A percentile compares a stretch with the other conserved stretches of the same genome.
Conservation (phyloP, 2,888 invertebrate genomes). For the Tiphia femorata region DNA sequence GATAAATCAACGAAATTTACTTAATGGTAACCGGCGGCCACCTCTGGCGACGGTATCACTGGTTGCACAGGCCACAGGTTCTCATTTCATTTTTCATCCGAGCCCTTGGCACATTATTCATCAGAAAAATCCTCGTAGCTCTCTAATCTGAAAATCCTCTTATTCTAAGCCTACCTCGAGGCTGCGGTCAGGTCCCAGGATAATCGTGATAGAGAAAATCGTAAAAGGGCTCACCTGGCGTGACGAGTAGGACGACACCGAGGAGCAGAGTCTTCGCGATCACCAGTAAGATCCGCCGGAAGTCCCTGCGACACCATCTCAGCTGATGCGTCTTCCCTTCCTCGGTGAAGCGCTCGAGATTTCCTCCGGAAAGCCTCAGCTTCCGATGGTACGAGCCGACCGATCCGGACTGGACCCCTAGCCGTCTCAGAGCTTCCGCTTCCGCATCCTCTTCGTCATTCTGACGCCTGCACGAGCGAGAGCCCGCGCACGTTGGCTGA, state of each 20-base stretch:
- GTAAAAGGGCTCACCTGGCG: conserved; percentile 64
- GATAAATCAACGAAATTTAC: too few relatives aligned
- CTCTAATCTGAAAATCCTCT: too few relatives aligned
- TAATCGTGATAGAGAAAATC: too few relatives aligned
- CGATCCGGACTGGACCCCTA: conserved; percentile 33
- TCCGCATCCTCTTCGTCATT: conserved; percentile 39
- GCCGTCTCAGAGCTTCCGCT: conserved; percentile 42
- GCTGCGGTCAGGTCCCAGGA: too few relatives aligned
- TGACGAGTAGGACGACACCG: conserved; percentile 64
- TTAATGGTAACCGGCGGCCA: too few relatives aligned
- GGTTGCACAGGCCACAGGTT: too few relatives aligned
- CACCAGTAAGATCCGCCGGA: conserved; percentile 62
- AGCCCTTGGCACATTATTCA: too few relatives aligned
- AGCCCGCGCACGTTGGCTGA: conserved; percentile 63
- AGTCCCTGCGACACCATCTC: conserved; percentile 56
- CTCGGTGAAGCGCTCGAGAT: conserved; percentile 20
- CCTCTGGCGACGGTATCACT: too few relatives aligned
- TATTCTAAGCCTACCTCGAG: too few relatives aligned
- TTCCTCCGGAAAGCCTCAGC: conserved; percentile 42
- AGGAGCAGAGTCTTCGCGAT: conserved; percentile 61
- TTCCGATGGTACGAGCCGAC: conserved; percentile 32
- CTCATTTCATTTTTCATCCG: too few relatives aligned
- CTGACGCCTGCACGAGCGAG: conserved; percentile 36
- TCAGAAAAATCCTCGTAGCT: too few relatives aligned
- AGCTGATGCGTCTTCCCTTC: conserved; percentile 54